Percentiles rank a stretch among this genome's conserved stretches.
Evolutionary conservation across 2,113 vertebrate genomes (phyloP).

Genomic region (Phaethornis superciliosus): DNA sequence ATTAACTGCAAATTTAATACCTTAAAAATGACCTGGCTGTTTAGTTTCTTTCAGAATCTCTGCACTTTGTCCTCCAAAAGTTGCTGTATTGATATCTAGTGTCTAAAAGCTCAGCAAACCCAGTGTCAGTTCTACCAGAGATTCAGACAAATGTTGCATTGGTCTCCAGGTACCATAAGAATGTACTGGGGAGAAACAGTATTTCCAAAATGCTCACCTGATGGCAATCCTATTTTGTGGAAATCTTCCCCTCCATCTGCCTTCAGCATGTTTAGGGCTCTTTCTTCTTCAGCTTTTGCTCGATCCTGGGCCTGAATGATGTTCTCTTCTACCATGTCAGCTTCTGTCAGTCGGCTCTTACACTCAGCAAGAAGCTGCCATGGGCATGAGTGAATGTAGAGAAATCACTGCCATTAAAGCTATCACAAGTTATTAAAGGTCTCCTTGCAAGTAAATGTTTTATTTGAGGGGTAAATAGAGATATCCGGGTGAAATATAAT

Average conservation of each 20-base stretch:
- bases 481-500: neutral
- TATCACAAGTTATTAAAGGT: neutral
- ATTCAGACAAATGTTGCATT: neutral
- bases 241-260: slow-evolving; percentile 29
- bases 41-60: neutral
- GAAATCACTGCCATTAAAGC: neutral
- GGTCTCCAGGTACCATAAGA: neutral
- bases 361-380: slow-evolving; percentile 79
- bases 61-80: neutral
- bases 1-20: neutral
- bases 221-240: slow-evolving; percentile 67
- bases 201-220: slow-evolving; percentile 75
- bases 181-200: neutral
- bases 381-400: neutral
- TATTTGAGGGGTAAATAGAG: neutral
- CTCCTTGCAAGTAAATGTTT: neutral
- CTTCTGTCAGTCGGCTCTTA: slow-evolving; percentile 67
- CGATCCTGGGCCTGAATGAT: slow-evolving; percentile 81
- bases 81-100: neutral
- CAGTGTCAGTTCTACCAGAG: neutral
- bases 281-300: slow-evolving; percentile 76
- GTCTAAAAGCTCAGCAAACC: neutral
- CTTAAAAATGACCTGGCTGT: neutral
- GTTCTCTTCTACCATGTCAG: slow-evolving; percentile 81
- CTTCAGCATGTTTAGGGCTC: slow-evolving; percentile 42